phyloP scores from a whole-genome alignment of 2,888 invertebrate genomes.

The Caenorhabditis angaria region DNA sequence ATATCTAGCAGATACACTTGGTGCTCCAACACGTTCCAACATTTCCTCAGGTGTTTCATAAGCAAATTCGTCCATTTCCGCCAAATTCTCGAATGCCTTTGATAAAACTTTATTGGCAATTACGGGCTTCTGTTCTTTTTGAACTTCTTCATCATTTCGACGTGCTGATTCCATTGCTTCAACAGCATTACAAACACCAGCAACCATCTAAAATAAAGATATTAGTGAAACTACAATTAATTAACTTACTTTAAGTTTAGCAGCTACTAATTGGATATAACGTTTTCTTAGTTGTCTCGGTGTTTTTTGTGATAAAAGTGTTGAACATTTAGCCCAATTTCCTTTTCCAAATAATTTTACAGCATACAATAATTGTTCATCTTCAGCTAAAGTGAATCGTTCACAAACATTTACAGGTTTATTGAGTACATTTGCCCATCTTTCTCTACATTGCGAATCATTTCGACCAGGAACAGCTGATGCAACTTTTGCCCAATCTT shows the following conservation, averaged over 20 bases:
- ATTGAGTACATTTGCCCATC: slow-evolving; percentile 64
- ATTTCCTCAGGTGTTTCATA: slow-evolving; percentile 78
- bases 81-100: background rate
- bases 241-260: slow-evolving; percentile 26
- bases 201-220: slow-evolving; percentile 18
- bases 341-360: slow-evolving; percentile 78
- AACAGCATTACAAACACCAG: slow-evolving; percentile 24
- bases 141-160: slow-evolving; percentile 8
- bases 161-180: slow-evolving; percentile 37
- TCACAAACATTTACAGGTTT: slow-evolving; percentile 37
- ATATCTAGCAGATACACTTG: background rate
- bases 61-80: background rate
- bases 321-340: slow-evolving; percentile 38
- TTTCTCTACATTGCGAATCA: slow-evolving; percentile 72
- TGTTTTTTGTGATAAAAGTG: slow-evolving; percentile 28
- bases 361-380: slow-evolving; percentile 78
- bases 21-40: slow-evolving; percentile 83
- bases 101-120: slow-evolving; percentile 27
- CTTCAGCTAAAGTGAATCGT: slow-evolving; percentile 80
- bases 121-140: slow-evolving; percentile 9
- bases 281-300: slow-evolving; percentile 30
- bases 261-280: slow-evolving; percentile 36
- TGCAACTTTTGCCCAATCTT: slow-evolving; percentile 63
- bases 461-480: slow-evolving; percentile 71
- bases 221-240: background rate